Evolutionary conservation across 2,113 vertebrate genomes (phyloP).

Genomic region (Elachura formosa): DNA sequence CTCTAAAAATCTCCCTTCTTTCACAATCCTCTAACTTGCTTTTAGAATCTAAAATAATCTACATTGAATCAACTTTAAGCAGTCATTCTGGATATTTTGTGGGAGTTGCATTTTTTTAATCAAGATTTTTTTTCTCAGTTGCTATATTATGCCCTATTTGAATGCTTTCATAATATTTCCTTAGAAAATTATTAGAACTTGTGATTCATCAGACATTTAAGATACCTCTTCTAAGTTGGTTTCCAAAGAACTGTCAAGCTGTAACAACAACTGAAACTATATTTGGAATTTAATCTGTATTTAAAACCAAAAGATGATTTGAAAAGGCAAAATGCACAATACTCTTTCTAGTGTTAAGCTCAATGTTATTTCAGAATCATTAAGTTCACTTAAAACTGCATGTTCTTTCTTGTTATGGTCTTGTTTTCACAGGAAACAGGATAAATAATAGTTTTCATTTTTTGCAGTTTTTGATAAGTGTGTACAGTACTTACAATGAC

Average conservation of each 20-base stretch:
- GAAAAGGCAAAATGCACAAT: background rate
- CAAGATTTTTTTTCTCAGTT: background rate
- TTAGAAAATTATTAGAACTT: background rate
- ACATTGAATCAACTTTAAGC: background rate
- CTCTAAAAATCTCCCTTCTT: background rate
- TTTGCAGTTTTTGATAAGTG: background rate
- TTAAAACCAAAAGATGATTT: background rate
- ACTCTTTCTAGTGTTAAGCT: background rate
- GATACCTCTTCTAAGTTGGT: background rate
- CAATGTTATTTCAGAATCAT: background rate
- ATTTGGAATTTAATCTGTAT: background rate
- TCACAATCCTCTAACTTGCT: background rate
- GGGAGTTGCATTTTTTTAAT: background rate
- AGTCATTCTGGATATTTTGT: background rate
- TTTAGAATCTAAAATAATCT: background rate
- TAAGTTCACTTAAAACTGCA: background rate
- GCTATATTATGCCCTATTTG: background rate
- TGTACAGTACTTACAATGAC: background rate
- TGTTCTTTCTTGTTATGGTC: background rate
- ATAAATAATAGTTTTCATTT: background rate
- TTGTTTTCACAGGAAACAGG: background rate
- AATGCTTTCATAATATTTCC: background rate
- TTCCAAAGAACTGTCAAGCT: background rate
- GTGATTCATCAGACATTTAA: background rate
- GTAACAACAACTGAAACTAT: background rate